These are phyloP conservation scores for Sebastes paucispinis DNA, from an alignment of 2,797 vertebrate species.

Conservation along the genomic window DNA sequence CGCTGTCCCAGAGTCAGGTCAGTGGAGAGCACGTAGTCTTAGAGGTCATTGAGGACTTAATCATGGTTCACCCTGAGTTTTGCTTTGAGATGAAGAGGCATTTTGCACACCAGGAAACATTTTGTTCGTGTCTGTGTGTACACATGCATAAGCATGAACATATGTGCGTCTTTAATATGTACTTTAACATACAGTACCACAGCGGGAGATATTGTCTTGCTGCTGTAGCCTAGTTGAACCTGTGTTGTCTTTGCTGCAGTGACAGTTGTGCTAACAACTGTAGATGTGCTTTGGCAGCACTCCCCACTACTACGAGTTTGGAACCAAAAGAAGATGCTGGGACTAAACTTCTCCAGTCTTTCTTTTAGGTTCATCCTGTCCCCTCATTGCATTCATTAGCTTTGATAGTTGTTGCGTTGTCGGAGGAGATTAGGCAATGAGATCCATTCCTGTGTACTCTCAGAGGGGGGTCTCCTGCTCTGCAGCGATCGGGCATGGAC, in stretches of 20 bases:
- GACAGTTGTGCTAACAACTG: slow-evolving; percentile 30
- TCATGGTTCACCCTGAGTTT: background rate
- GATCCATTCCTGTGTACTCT: slow-evolving; percentile 40
- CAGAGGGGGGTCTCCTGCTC: slow-evolving; percentile 43
- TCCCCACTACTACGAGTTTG: background rate
- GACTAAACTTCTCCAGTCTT: slow-evolving; percentile 3
- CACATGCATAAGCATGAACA: slow-evolving; percentile 20
- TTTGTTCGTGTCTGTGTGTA: background rate
- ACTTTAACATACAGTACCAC: slow-evolving; percentile 9
- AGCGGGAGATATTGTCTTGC: slow-evolving; percentile 3
- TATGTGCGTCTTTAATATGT: slow-evolving; percentile 22
- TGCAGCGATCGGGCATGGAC: slow-evolving; percentile 15
- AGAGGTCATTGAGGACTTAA: background rate
- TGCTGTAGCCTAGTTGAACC: background rate
- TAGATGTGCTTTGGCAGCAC: slow-evolving; percentile 5
- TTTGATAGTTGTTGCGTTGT: slow-evolving; percentile 45
- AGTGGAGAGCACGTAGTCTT: background rate
- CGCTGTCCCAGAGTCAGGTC: background rate
- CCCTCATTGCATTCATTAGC: slow-evolving; percentile 28
- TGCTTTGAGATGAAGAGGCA: background rate
- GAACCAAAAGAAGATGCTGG: background rate
- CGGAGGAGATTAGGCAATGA: slow-evolving; percentile 36
- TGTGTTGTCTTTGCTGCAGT: slow-evolving; percentile 12
- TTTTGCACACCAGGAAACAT: slow-evolving; percentile 10
- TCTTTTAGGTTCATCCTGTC: slow-evolving; percentile 1